Conservation (phyloP, 2,888 invertebrate genomes). For the Ormyrus thymus region DNA sequence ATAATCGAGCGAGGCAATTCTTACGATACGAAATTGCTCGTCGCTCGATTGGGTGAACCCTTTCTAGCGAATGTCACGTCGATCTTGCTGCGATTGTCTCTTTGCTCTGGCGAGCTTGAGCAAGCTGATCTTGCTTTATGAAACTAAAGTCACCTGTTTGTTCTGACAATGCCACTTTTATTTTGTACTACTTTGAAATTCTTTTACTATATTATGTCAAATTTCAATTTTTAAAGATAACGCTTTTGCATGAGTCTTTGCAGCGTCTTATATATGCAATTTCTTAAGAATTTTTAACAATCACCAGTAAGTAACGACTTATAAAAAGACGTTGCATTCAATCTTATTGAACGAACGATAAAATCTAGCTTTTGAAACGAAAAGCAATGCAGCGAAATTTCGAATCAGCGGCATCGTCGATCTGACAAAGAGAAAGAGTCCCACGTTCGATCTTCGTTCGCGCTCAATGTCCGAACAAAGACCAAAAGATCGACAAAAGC, state of each 20-base stretch:
- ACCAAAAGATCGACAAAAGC: too few species aligned
- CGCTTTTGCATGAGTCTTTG: conserved; percentile 21
- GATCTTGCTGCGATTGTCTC: conserved; percentile 37
- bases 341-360: too few species aligned
- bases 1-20: neutral
- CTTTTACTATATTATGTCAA: neutral
- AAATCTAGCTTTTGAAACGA: too few species aligned
- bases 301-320: neutral
- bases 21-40: neutral
- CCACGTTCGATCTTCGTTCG: neutral
- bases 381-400: too few species aligned
- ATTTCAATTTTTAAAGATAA: neutral
- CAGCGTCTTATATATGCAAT: neutral
- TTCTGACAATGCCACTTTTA: neutral
- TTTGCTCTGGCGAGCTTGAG: conserved; percentile 28
- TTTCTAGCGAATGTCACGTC: conserved; percentile 24
- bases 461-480: neutral
- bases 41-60: neutral
- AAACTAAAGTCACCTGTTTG: neutral
- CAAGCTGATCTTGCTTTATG: conserved; percentile 9
- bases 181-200: neutral
- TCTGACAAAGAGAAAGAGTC: neutral
- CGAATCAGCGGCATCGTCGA: too few species aligned
- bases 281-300: neutral
- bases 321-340: neutral